Percentiles rank a stretch among this genome's conserved stretches.
Evolutionary conservation across 2,797 vertebrate species (phyloP).

Genomic region (Glyptemys insculpta): DNA sequence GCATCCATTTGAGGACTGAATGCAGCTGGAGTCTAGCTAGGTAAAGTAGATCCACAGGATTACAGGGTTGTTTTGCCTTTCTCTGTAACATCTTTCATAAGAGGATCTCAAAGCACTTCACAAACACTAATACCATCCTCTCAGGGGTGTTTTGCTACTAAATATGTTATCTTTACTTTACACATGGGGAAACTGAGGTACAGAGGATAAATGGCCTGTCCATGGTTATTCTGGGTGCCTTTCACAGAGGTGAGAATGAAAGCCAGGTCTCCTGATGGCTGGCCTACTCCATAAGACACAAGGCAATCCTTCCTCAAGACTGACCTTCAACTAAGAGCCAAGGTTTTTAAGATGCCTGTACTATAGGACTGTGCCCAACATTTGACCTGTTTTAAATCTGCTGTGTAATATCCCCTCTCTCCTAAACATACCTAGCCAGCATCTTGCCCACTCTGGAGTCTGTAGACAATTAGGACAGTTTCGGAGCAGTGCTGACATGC

Average conservation of each 20-base stretch:
- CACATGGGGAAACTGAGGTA: not conserved
- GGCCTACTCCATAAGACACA: not conserved
- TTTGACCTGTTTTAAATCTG: not conserved
- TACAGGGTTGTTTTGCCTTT: not conserved
- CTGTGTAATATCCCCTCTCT: not conserved
- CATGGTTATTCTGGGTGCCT: not conserved
- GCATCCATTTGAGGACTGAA: fast-evolving
- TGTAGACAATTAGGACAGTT: not conserved
- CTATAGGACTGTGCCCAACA: not conserved
- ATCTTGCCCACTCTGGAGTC: not conserved
- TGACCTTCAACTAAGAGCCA: not conserved
- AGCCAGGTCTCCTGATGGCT: not conserved
- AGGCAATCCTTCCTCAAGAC: not conserved
- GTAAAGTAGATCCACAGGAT: not conserved
- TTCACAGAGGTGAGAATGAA: not conserved
- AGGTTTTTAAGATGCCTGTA: not conserved
- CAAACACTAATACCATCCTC: not conserved
- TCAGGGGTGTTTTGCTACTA: not conserved
- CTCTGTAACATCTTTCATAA: fast-evolving
- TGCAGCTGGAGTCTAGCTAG: not conserved
- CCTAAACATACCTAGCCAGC: not conserved
- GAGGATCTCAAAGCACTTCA: not conserved
- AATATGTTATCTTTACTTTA: not conserved
- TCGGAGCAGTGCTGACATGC: not conserved
- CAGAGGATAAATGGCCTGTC: not conserved